Percentiles rank a stretch among this genome's conserved stretches.
These are phyloP conservation scores for Cetoscarus ocellatus DNA, from an alignment of 2,797 vertebrate genomes.

Conservation along the genomic window DNA sequence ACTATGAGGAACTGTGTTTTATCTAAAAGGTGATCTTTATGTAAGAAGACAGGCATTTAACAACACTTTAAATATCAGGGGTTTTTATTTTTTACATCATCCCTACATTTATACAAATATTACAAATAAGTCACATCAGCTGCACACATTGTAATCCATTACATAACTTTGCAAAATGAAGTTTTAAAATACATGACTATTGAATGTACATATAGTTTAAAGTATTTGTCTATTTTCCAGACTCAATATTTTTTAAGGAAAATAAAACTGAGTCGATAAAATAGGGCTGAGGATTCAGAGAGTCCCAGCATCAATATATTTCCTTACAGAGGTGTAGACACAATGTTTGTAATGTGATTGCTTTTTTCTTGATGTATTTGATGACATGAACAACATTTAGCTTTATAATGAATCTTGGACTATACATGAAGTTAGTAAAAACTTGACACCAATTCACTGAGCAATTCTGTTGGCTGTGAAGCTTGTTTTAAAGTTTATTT, in stretches of 20 bases:
- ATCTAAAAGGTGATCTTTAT: neutral
- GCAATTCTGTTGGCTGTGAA: neutral
- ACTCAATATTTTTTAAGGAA: slow-evolving; percentile 16
- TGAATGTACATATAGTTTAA: slow-evolving; percentile 40
- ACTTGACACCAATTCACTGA: slow-evolving; percentile 11
- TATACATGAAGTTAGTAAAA: slow-evolving; percentile 1
- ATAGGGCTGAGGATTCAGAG: slow-evolving; percentile 1
- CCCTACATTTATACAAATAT: slow-evolving; percentile 17
- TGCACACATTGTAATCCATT: slow-evolving; percentile 26
- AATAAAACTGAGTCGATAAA: slow-evolving; percentile 1
- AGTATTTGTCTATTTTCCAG: slow-evolving; percentile 27
- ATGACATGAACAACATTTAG: neutral
- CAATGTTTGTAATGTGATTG: slow-evolving; percentile 12
- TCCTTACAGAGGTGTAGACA: slow-evolving; percentile 14
- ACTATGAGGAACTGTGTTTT: too few species aligned
- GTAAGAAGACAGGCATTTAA: slow-evolving; percentile 8
- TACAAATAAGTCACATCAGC: slow-evolving; percentile 16
- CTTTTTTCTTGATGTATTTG: slow-evolving; percentile 20
- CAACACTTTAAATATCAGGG: neutral
- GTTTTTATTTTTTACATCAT: slow-evolving; percentile 8
- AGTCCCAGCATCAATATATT: slow-evolving; percentile 7
- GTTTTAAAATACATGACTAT: slow-evolving; percentile 16
- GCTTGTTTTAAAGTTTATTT: slow-evolving; percentile 17
- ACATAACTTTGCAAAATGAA: slow-evolving; percentile 30
- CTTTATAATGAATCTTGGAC: neutral